These are phyloP conservation scores for Ophthalmolycus amberensis DNA, from an alignment of 2,113 vertebrate species.

Conservation along the genomic window DNA sequence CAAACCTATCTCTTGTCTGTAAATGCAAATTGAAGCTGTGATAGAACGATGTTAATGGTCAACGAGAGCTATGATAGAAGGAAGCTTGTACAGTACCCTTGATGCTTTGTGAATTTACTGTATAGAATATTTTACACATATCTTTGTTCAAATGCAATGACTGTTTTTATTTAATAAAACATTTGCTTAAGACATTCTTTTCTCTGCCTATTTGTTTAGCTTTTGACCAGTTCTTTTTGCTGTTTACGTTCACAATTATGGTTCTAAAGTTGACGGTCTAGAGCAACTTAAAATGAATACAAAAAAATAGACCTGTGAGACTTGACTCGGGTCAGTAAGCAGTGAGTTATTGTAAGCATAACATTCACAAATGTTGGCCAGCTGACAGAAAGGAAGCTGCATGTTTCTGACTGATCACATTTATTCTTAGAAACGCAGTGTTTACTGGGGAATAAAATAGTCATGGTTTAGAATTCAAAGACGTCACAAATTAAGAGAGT, in stretches of 20 bases:
- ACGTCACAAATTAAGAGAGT: not conserved
- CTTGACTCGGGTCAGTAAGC: too few species aligned
- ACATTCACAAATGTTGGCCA: too few species aligned
- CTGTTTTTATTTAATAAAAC: conserved; percentile 64
- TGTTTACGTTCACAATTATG: not conserved
- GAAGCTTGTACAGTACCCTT: conserved; percentile 23
- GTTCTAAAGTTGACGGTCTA: not conserved
- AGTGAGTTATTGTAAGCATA: too few species aligned
- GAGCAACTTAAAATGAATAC: not conserved
- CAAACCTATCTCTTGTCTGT: conserved; percentile 4
- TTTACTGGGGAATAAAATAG: too few species aligned
- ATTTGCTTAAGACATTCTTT: not conserved
- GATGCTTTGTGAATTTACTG: conserved; percentile 41
- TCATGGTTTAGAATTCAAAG: not conserved
- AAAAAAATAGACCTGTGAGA: too few species aligned
- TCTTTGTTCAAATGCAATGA: not conserved
- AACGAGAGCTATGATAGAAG: not conserved
- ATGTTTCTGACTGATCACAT: too few species aligned
- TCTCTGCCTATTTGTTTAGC: not conserved
- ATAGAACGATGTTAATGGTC: not conserved
- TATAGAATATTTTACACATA: conserved; percentile 8
- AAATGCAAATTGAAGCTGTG: conserved; percentile 24
- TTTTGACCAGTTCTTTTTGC: not conserved
- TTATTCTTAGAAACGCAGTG: too few species aligned
- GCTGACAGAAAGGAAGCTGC: too few species aligned